Evolutionary conservation across 2,888 invertebrate genomes (phyloP), one percentile per base, ranked within the genome.

Genomic region (Dicranocentrus wangi): DNA sequence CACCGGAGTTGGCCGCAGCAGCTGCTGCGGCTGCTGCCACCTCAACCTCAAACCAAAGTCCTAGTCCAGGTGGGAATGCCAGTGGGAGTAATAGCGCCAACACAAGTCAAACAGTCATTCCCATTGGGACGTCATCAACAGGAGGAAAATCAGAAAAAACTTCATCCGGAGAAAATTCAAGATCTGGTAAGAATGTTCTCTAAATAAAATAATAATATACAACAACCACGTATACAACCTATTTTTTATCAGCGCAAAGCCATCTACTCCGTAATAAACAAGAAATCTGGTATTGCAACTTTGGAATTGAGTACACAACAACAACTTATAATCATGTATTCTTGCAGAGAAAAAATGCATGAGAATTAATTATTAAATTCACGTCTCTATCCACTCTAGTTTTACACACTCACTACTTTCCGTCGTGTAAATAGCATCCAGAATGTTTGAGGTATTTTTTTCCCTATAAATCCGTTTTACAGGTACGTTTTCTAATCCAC

Each of bases 1-100:
- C 84, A 53, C 61, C 83, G 27, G 86, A 86, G 43, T 61, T 85
- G 39, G 72, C 83, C 51, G 77, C 80, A 13, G 79, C 71, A 10
- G 81, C 79, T 21, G 77, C 80, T 17, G 79, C 78, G 1, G 73
- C 68, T 42, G 71, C 71, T 25, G 70, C 72, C 27, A 69, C 68
- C 68, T 43, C 73, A 60, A 66, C 66, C 65, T 65, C 39, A 66
- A 76, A 75, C 70, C 70, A 75, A 76, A 75, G 60, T 27, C 79
- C 79, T 2, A 79, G 63, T 51, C 76, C 76, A 21, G 47, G 76
- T 23, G 60, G 68, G 15, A 47, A 15, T 66, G 27, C 42, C 39
- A 53, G 39, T 53, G 53, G 63, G 13, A 32, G 47, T 61, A 19
- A 19, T n/a, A n/a, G n/a, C n/a, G 65, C 39, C 23, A 51, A 53